A percentile compares a stretch with the other conserved stretches of the same genome.
Evolutionary conservation across 2,113 vertebrate genomes (phyloP).

Genomic region (Phylloscopus whistleri): DNA sequence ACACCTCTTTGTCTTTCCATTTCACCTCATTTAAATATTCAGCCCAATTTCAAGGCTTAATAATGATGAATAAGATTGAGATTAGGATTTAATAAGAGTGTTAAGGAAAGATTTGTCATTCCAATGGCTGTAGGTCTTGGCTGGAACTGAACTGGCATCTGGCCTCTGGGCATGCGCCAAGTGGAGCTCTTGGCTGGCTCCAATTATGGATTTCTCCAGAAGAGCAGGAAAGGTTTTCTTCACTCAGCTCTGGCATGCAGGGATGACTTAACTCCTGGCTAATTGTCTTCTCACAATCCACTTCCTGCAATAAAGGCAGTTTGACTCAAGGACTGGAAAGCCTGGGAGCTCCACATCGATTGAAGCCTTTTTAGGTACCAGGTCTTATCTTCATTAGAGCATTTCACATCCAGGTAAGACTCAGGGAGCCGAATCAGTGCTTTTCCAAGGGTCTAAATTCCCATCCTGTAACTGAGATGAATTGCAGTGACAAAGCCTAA

Average conservation of each 20-base stretch:
- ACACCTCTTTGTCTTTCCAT: conserved; percentile 56
- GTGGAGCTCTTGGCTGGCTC: neutral
- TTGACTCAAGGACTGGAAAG: neutral
- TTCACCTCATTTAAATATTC: conserved; percentile 76
- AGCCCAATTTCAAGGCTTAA: conserved; percentile 72
- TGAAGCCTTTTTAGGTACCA: neutral
- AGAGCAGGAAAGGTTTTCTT: neutral
- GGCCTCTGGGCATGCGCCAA: neutral
- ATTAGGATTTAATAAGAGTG: conserved; percentile 76
- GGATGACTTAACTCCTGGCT: neutral
- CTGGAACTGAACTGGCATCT: conserved; percentile 61
- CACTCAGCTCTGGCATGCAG: neutral
- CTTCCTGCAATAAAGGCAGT: neutral
- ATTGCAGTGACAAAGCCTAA: neutral
- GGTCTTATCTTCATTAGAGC: neutral
- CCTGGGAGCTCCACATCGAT: fast-evolving
- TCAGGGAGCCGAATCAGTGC: neutral
- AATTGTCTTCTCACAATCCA: neutral
- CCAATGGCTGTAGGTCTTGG: conserved; percentile 53
- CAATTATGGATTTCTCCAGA: neutral
- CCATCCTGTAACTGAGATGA: neutral
- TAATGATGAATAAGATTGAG: conserved; percentile 78
- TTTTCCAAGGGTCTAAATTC: neutral
- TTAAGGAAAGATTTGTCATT: conserved; percentile 77
- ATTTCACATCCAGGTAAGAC: neutral